Conservation (phyloP, 1,140 invertebrate species). For the Drosophila hydei region DNA sequence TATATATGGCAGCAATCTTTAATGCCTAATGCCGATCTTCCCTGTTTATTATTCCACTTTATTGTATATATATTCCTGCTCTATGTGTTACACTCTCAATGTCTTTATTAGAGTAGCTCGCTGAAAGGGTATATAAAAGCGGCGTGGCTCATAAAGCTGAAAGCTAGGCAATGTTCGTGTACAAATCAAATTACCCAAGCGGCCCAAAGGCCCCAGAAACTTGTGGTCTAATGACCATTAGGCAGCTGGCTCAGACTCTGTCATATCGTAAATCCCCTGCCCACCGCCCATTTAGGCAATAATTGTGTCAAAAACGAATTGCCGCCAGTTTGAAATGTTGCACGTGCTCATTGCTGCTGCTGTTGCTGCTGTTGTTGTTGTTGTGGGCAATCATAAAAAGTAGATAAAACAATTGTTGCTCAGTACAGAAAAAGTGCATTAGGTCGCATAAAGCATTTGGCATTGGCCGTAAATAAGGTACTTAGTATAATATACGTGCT, state of each 20-base stretch:
- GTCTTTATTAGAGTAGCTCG: background rate
- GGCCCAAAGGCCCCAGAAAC: conserved; percentile 25
- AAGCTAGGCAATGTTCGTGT: conserved; percentile 41
- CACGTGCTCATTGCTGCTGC: conserved; percentile 56
- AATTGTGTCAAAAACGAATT: conserved; percentile 68
- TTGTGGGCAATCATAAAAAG: conserved; percentile 23
- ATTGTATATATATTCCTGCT: too few relatives aligned
- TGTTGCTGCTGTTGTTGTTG: conserved; percentile 2
- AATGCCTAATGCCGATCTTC: too few relatives aligned
- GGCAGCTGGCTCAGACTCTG: conserved; percentile 39
- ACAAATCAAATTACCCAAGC: conserved; percentile 64
- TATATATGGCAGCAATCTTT: too few relatives aligned
- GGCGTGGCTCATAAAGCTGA: conserved; percentile 33
- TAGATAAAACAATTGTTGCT: conserved; percentile 57
- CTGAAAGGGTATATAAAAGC: background rate
- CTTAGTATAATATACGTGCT: background rate
- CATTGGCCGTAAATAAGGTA: conserved; percentile 13
- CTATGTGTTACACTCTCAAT: background rate
- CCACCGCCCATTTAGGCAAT: conserved; percentile 14
- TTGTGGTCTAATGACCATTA: conserved; percentile 51
- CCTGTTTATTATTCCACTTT: too few relatives aligned
- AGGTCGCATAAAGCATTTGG: conserved; percentile 42
- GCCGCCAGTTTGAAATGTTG: conserved; percentile 61
- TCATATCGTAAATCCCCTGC: conserved; percentile 19
- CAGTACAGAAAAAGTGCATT: conserved; percentile 43